Base-by-base conservation (phyloP, 2,888 invertebrate genomes). In the Rhaphigaster nebulosa region DNA sequence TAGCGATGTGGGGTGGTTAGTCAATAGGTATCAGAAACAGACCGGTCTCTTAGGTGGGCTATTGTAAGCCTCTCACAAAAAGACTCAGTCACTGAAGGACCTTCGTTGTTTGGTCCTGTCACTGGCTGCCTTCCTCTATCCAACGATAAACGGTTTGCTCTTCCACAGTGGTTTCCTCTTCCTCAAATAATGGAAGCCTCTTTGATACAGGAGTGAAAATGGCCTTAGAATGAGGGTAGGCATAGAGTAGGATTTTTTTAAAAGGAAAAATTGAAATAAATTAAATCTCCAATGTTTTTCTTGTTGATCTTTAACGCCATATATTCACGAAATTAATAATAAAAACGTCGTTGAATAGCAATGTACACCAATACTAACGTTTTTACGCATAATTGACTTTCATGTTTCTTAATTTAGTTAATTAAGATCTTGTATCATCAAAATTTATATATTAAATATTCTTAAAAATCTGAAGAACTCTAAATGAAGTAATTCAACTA, bases 11-110 rank as follows among this genome's bases (percentile, higher is more conserved):
- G 84, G 50, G 84, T 26, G 84, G 41, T 84, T n/a, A 45, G 84
- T 84, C 84, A 84, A 84, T 84, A 50, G 84, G 84, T 84, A 84
- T 84, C 84, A 84, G 84, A 45, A 84, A 50, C 84, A 84, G 84
- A 50, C 26, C 84, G 84, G 1, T 5, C 84, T 26, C 84, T 26
- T 41, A 84, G 45, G 12, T 13, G 13, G 45, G 84, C 84, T 18
- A 84, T 84, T 84, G 84, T 45, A 84, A 84, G n/a, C 45, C 45
- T n/a, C 3, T 5, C 5, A 84, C 84, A 45, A 50, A 84, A 84
- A 50, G 84, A 84, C 45, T 34, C 41, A 13, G 45, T 38, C 45
- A 84, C 84, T 84, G 41, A 38, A 50, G 84, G n/a, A 50, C 84
- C 41, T 34, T n/a, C n/a, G 26, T 84, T 84, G 84, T 84, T 84